These are phyloP conservation scores for Rattus rattus DNA, from an alignment of 2,113 vertebrate species.

Conservation along the genomic window DNA sequence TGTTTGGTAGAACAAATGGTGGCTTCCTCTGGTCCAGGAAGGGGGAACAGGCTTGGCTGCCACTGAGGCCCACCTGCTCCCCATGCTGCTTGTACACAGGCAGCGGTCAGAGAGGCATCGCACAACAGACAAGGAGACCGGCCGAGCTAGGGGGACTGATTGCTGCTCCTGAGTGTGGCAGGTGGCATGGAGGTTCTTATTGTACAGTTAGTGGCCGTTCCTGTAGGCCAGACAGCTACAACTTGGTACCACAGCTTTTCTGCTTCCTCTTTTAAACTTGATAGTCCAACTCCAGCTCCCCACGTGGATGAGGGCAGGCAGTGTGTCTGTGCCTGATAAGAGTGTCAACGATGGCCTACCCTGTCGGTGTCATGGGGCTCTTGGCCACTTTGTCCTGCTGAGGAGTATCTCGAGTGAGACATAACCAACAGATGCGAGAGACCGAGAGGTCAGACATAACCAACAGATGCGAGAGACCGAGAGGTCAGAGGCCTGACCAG, in stretches of 20 bases:
- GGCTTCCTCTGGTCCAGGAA: not conserved
- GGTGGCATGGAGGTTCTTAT: not conserved
- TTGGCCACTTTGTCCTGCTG: not conserved
- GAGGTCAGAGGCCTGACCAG: not conserved
- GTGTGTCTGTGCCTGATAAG: constrained; percentile 40
- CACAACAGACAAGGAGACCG: not conserved
- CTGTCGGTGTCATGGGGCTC: not conserved
- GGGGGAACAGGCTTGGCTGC: not conserved
- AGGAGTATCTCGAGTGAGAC: not conserved
- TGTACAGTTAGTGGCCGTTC: not conserved
- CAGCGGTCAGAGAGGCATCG: not conserved
- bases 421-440: no score
- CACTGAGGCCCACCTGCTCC: not conserved
- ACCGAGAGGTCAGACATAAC: not conserved
- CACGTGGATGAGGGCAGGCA: not conserved
- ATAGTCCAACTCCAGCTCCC: not conserved
- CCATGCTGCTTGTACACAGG: not conserved
- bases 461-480: no score
- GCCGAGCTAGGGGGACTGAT: not conserved
- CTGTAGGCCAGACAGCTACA: constrained; percentile 26
- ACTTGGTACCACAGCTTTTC: not conserved
- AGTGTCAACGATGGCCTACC: not conserved
- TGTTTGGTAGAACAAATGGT: not conserved
- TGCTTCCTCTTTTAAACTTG: not conserved
- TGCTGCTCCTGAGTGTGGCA: not conserved